phyloP scores from a whole-genome alignment of 2,888 invertebrate genomes.

The Pristionchus mayeri region DNA sequence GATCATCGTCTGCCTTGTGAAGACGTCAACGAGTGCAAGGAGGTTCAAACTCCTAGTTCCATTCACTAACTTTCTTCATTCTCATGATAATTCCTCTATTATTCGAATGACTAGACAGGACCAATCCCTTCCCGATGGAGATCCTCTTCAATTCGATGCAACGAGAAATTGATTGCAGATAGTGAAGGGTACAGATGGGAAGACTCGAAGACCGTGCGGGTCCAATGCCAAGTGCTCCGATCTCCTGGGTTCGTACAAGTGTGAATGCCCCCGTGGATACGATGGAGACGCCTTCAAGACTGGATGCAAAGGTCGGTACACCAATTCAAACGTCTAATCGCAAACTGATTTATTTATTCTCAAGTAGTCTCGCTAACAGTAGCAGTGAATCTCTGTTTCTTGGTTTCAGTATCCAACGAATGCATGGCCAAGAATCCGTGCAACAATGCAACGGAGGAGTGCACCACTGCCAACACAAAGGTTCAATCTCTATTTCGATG shows the following conservation, averaged over 20 bases:
- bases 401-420: slow-evolving; percentile 37
- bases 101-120: no score
- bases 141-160: not conserved
- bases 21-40: slow-evolving; percentile 30
- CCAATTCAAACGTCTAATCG: not conserved
- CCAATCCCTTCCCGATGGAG: no score
- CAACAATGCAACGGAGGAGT: slow-evolving; percentile 43
- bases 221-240: slow-evolving; percentile 61
- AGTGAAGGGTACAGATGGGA: not conserved
- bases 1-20: slow-evolving; percentile 15
- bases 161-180: not conserved
- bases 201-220: slow-evolving; percentile 60
- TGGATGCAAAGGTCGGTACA: slow-evolving; percentile 26
- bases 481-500: not conserved
- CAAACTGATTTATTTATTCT: not conserved
- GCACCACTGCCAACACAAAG: slow-evolving; percentile 24
- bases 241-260: slow-evolving; percentile 58
- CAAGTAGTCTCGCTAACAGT: not conserved
- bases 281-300: slow-evolving; percentile 37
- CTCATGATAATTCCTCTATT: not conserved
- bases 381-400: no score
- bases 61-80: not conserved
- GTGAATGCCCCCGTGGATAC: slow-evolving; percentile 81
- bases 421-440: slow-evolving; percentile 50
- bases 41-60: no score